phyloP scores from a whole-genome alignment of 1,140 invertebrate genomes.

The Aporrectodea caliginosa region DNA sequence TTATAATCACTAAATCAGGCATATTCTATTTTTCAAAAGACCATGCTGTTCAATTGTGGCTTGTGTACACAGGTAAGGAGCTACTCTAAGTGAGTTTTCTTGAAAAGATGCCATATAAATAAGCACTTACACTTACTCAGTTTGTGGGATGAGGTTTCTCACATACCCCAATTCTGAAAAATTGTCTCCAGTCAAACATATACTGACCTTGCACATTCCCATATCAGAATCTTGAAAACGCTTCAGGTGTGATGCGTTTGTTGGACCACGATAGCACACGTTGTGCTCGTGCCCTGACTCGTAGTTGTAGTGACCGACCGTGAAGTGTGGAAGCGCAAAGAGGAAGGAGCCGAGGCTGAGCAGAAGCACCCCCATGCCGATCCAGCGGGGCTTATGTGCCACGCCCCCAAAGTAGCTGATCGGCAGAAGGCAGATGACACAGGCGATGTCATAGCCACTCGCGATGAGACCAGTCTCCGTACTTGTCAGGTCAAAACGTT shows the following conservation, averaged over 20 bases:
- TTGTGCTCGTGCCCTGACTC: constrained; percentile 5
- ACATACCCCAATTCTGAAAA: too few species aligned
- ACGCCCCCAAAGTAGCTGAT: constrained; percentile 80
- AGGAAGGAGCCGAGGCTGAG: constrained; percentile 69
- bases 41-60: too few species aligned
- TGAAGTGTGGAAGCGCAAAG: constrained; percentile 90
- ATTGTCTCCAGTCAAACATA: too few species aligned
- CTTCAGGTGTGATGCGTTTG: neutral
- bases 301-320: constrained; percentile 48
- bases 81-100: too few species aligned
- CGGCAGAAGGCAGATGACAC: constrained; percentile 74
- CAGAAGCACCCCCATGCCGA: constrained; percentile 55
- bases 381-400: constrained; percentile 73
- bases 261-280: neutral
- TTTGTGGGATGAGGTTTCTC: too few species aligned
- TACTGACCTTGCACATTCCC: neutral
- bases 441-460: constrained; percentile 76
- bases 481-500: constrained; percentile 70
- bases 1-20: too few species aligned
- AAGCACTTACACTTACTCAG: too few species aligned
- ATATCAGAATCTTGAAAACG: neutral
- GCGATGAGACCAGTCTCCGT: constrained; percentile 75
- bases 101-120: too few species aligned
- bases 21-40: too few species aligned
- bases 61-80: too few species aligned